These are phyloP conservation scores for Littorina saxatilis DNA, from an alignment of 1,140 invertebrate genomes.

Conservation along the genomic window DNA sequence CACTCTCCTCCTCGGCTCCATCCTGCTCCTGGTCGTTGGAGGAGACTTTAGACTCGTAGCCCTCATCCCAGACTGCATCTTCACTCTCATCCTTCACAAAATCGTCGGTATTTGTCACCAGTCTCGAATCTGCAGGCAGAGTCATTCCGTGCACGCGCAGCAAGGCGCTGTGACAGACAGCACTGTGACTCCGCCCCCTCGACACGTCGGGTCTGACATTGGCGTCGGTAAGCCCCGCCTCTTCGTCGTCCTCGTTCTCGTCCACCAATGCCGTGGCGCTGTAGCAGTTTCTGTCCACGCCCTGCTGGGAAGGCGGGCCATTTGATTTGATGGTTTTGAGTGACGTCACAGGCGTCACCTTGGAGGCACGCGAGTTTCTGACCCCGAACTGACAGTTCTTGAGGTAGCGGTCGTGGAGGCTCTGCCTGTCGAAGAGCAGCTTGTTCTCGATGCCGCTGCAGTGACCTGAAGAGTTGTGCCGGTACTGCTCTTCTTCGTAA, in stretches of 20 bases:
- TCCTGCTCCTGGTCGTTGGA: conserved; percentile 32
- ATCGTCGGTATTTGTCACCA: too few relatives aligned
- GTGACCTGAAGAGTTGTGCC: conserved; percentile 20
- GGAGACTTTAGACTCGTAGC: conserved; percentile 28
- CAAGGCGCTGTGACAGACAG: background rate
- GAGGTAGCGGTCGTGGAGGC: conserved; percentile 31
- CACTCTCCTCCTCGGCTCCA: background rate
- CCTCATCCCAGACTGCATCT: conserved; percentile 12
- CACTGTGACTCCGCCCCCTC: background rate
- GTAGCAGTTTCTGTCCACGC: conserved; percentile 7
- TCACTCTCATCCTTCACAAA: conserved; percentile 17
- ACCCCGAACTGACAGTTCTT: conserved; percentile 25
- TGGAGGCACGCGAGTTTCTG: background rate
- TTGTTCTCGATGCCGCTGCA: conserved; percentile 35
- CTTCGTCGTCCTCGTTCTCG: background rate
- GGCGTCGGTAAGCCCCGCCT: background rate
- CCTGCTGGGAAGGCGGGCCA: conserved; percentile 5
- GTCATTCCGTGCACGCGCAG: background rate
- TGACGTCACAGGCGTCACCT: background rate
- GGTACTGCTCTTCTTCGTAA: conserved; percentile 27
- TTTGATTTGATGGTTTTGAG: background rate
- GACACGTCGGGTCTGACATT: background rate
- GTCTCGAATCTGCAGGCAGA: too few relatives aligned
- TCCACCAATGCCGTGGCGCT: conserved; percentile 19
- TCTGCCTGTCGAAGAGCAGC: conserved; percentile 32